Evolutionary conservation across 1,140 invertebrate species (phyloP).

Genomic region (Zaprionus davidi): DNA sequence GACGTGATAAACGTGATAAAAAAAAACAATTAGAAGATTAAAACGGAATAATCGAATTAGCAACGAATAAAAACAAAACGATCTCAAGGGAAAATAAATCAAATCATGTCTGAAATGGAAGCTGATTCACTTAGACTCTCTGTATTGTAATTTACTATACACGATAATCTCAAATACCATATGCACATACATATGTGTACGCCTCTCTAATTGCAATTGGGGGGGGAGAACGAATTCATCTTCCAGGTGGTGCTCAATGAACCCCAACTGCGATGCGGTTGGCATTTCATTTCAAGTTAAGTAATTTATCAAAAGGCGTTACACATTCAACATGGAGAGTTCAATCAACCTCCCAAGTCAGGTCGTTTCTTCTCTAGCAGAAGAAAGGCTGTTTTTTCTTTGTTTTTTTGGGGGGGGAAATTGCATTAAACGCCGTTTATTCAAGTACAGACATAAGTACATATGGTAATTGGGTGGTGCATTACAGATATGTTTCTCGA

Average conservation of each 20-base stretch:
- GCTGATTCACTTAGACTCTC: conserved; percentile 28
- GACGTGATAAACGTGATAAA: conserved; percentile 10
- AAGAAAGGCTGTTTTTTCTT: neutral
- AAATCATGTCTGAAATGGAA: conserved; percentile 27
- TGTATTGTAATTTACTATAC: conserved; percentile 4
- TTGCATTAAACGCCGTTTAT: conserved; percentile 15
- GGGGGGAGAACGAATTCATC: neutral
- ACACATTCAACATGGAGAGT: neutral
- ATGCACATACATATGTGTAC: conserved; percentile 5
- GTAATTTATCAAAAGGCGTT: conserved; percentile 13
- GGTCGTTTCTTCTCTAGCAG: neutral
- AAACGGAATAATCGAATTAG: conserved; percentile 4
- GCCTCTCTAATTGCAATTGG: conserved; percentile 5
- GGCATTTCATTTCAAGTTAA: neutral
- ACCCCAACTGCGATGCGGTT: neutral
- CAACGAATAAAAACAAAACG: conserved; percentile 17
- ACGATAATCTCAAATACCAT: conserved; percentile 4
- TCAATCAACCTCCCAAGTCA: neutral
- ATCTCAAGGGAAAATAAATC: conserved; percentile 11
- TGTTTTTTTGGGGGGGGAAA: neutral
- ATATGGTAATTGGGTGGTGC: conserved; percentile 33
- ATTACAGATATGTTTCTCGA: conserved; percentile 49
- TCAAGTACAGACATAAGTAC: conserved; percentile 19
- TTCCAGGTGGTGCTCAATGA: neutral
- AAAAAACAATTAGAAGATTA: neutral